Evolutionary conservation across 1,140 invertebrate species (phyloP).

Genomic region (Nebria ingens): DNA sequence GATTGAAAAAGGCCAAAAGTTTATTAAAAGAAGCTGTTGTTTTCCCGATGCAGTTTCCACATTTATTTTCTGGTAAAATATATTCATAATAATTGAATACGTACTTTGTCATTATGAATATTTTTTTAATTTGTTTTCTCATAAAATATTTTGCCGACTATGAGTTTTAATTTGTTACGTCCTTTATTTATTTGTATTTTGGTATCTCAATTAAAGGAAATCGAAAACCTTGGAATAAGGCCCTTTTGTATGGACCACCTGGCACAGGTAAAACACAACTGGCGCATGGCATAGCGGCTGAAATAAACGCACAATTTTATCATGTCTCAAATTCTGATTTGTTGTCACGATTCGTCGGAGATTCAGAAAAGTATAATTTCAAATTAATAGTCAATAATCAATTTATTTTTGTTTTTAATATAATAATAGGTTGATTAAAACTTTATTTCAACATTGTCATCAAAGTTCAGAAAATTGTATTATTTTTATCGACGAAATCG

Average conservation of each 20-base stretch:
- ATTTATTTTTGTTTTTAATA: conserved; percentile 15
- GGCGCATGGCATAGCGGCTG: conserved; percentile 44
- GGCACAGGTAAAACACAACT: conserved; percentile 62
- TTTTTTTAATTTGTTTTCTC: not conserved
- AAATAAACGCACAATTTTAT: conserved; percentile 40
- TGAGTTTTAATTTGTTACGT: conserved; percentile 2
- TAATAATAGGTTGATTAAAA: conserved; percentile 38
- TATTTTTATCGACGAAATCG: conserved; percentile 51
- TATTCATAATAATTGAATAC: not conserved
- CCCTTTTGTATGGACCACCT: conserved; percentile 60
- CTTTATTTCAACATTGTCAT: conserved; percentile 37
- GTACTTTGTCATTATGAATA: not conserved
- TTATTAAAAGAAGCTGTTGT: conserved; percentile 61
- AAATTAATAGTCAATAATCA: conserved; percentile 5
- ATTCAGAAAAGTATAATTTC: conserved; percentile 45
- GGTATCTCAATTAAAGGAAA: conserved; percentile 2
- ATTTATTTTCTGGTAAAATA: conserved; percentile 52
- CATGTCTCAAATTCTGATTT: conserved; percentile 43
- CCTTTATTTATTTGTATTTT: conserved; percentile 12
- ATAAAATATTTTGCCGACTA: not conserved
- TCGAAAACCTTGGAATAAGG: conserved; percentile 31
- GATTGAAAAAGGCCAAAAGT: conserved; percentile 57
- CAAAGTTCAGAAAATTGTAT: conserved; percentile 32
- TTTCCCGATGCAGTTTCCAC: conserved; percentile 61
- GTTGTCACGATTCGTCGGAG: conserved; percentile 43